Conservation (phyloP, 30 jellyfish, hydroid and myxozoan species). For the Phacellophora camtschatica region DNA sequence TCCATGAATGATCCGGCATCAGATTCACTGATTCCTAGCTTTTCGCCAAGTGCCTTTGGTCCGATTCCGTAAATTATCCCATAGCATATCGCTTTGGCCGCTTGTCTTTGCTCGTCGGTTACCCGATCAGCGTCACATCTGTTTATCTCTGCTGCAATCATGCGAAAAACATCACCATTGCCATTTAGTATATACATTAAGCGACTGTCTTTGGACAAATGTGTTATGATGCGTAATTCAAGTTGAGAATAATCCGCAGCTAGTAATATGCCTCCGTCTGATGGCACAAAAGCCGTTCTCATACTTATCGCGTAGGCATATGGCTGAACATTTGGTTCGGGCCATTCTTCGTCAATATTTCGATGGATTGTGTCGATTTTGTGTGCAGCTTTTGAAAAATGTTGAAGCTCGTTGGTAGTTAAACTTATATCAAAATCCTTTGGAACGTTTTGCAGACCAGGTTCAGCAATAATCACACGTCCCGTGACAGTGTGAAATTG, state of each 20-base stretch:
- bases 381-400: background rate
- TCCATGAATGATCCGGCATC: constrained; percentile 79
- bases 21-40: constrained; percentile 63
- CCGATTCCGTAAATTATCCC: constrained; percentile 97
- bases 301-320: constrained; percentile 54
- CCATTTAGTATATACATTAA: constrained; percentile 43
- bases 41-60: constrained; percentile 77
- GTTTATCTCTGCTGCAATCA: constrained; percentile 89
- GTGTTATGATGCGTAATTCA: constrained; percentile 86
- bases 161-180: constrained; percentile 86
- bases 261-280: constrained; percentile 46
- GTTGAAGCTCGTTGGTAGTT: background rate
- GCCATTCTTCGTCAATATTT: background rate
- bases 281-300: constrained; percentile 92
- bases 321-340: background rate
- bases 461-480: constrained; percentile 83
- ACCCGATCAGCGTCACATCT: constrained; percentile 57
- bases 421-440: constrained; percentile 75
- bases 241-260: constrained; percentile 94
- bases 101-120: constrained; percentile 75
- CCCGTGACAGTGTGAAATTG: constrained; percentile 91
- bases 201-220: constrained; percentile 71
- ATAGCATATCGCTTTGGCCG: constrained; percentile 88
- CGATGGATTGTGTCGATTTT: background rate
- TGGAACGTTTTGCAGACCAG: constrained; percentile 90